Evolutionary conservation across 2,888 invertebrate genomes (phyloP).

Genomic region (Phorcus lineatus): DNA sequence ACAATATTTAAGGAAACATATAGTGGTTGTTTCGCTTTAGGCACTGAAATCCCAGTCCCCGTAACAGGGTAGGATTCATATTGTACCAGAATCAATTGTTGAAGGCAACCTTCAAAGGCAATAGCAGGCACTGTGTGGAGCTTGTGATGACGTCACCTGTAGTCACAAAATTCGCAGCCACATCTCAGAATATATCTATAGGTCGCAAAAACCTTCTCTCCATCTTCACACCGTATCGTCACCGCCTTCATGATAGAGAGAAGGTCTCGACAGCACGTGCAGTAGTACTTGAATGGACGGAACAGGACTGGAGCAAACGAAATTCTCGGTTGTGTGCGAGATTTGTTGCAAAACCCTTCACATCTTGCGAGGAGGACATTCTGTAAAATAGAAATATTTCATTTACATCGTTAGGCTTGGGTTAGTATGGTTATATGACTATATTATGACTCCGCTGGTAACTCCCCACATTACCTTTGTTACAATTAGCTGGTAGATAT

Average conservation of each 20-base stretch:
- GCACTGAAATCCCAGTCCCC: too few species aligned
- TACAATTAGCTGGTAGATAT: too few species aligned
- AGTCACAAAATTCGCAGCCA: slow-evolving; percentile 39
- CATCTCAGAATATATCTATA: slow-evolving; percentile 53
- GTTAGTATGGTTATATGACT: too few species aligned
- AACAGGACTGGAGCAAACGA: slow-evolving; percentile 50
- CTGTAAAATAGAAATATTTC: slow-evolving; percentile 30
- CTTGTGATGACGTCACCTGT: slow-evolving; percentile 9
- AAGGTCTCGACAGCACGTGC: slow-evolving; percentile 47
- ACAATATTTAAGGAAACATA: too few species aligned
- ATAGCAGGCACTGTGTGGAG: too few species aligned
- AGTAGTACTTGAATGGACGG: slow-evolving; percentile 46
- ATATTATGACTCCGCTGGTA: too few species aligned
- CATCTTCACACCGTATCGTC: slow-evolving; percentile 41
- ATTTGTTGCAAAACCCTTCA: slow-evolving; percentile 49
- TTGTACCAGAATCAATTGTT: too few species aligned
- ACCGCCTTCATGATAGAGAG: slow-evolving; percentile 56
- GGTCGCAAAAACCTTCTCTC: slow-evolving; percentile 44
- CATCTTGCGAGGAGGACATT: slow-evolving; percentile 49
- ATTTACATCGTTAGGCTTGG: too few species aligned
- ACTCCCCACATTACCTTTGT: too few species aligned
- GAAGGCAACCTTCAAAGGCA: too few species aligned
- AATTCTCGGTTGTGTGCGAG: slow-evolving; percentile 44
- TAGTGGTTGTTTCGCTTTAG: too few species aligned
- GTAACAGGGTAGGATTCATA: too few species aligned